Evolutionary conservation across 2,888 invertebrate genomes (phyloP).

Genomic region (Atrina japonica): DNA sequence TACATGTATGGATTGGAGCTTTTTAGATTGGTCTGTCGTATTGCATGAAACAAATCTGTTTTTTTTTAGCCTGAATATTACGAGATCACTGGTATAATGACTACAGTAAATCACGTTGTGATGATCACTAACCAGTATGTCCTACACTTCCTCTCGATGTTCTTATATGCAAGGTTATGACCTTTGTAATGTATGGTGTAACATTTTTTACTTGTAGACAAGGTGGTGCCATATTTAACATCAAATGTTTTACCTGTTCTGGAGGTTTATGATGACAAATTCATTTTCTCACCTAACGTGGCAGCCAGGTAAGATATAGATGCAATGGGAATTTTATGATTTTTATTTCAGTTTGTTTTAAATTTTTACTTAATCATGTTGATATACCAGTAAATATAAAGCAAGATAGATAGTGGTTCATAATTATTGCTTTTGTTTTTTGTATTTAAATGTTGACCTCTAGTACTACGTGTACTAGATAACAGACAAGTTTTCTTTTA

Average conservation of each 20-base stretch:
- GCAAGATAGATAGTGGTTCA: not conserved
- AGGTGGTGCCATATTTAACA: conserved; percentile 61
- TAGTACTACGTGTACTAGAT: too few relatives aligned
- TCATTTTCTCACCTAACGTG: conserved; percentile 71
- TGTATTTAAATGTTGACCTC: too few relatives aligned
- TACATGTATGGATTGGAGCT: too few relatives aligned
- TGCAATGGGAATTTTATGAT: not conserved
- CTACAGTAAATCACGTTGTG: too few relatives aligned
- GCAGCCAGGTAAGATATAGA: conserved; percentile 61
- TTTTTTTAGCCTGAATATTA: too few relatives aligned
- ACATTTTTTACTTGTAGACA: conserved; percentile 46
- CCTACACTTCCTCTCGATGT: not conserved
- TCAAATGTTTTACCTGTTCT: conserved; percentile 67
- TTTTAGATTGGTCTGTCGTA: too few relatives aligned
- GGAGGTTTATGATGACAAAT: conserved; percentile 60
- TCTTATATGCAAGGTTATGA: not conserved
- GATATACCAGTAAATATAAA: not conserved
- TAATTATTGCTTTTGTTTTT: too few relatives aligned
- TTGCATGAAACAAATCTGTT: too few relatives aligned
- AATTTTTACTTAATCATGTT: not conserved
- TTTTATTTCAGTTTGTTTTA: too few relatives aligned
- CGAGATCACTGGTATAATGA: too few relatives aligned
- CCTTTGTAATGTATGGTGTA: not conserved
- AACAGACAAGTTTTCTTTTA: too few relatives aligned
- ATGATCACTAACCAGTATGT: too few relatives aligned